These are phyloP conservation scores for Nematopogon swammerdamellus DNA, from an alignment of 2,888 invertebrate species.

Conservation along the genomic window DNA sequence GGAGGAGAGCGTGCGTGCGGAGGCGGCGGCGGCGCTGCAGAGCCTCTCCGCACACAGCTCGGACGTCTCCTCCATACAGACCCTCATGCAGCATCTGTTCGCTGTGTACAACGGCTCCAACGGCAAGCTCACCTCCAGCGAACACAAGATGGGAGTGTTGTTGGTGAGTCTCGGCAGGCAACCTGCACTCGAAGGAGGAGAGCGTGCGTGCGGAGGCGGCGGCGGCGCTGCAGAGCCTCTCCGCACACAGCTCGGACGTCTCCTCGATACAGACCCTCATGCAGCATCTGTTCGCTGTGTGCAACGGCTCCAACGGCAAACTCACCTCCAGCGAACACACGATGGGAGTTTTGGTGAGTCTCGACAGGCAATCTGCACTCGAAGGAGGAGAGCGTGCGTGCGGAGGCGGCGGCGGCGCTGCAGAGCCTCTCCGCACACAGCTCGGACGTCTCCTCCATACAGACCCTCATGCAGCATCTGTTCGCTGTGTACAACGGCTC, in stretches of 20 bases:
- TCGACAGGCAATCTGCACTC: too few relatives aligned
- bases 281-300: constrained; percentile 70
- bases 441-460: too few relatives aligned
- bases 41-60: constrained; percentile 71
- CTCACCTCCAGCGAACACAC: constrained; percentile 86
- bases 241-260: constrained; percentile 66
- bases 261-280: constrained; percentile 66
- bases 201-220: constrained; percentile 70
- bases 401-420: too few relatives aligned
- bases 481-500: too few relatives aligned
- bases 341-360: constrained; percentile 78
- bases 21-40: constrained; percentile 71
- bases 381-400: too few relatives aligned
- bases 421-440: too few relatives aligned
- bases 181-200: constrained; percentile 84
- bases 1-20: constrained; percentile 71
- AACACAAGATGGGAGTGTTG: constrained; percentile 84
- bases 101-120: constrained; percentile 83
- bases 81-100: constrained; percentile 68
- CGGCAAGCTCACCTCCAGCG: constrained; percentile 85
- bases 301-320: constrained; percentile 89
- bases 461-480: too few relatives aligned
- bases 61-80: constrained; percentile 61
- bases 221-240: constrained; percentile 68
- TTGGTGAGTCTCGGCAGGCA: constrained; percentile 62